Conservation (phyloP, 2,888 invertebrate genomes). For the Clusia tigrina region DNA sequence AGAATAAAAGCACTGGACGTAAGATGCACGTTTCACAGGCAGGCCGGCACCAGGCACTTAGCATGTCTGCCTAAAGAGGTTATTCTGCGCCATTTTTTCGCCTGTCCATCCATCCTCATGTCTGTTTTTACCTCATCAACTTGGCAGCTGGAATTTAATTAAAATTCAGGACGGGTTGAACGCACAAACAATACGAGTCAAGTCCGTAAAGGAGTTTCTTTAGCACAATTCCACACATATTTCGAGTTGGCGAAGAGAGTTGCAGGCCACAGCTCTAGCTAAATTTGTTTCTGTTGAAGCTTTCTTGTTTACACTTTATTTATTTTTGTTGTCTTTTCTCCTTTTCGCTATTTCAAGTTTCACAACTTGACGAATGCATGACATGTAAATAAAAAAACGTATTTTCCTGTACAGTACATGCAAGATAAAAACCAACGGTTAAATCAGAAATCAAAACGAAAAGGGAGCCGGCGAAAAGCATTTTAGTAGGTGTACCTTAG, state of each 20-base stretch:
- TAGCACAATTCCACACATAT: slow-evolving; percentile 2
- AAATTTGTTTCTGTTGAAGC: background rate
- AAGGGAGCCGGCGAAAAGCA: too few species aligned
- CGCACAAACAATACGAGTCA: background rate
- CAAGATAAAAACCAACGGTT: too few species aligned
- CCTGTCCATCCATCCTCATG: background rate
- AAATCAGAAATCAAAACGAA: too few species aligned
- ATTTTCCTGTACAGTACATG: too few species aligned
- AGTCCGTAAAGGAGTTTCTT: slow-evolving; percentile 1
- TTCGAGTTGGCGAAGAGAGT: background rate
- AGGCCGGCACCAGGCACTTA: background rate
- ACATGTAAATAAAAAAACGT: slow-evolving; percentile 3
- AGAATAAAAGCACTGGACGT: too few species aligned
- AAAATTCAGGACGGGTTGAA: background rate
- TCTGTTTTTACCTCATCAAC: background rate
- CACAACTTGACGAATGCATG: slow-evolving; percentile 1
- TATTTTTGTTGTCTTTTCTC: background rate
- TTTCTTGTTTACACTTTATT: background rate
- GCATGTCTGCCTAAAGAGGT: background rate
- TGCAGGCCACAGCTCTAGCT: background rate
- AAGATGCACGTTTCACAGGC: background rate
- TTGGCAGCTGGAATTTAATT: slow-evolving; percentile 10
- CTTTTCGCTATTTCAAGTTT: background rate
- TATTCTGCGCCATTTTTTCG: background rate
- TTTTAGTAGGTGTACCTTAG: too few species aligned